Percentiles rank a stretch among this genome's conserved stretches.
phyloP scores from a whole-genome alignment of 2,113 vertebrate species.

The Meles meles region DNA sequence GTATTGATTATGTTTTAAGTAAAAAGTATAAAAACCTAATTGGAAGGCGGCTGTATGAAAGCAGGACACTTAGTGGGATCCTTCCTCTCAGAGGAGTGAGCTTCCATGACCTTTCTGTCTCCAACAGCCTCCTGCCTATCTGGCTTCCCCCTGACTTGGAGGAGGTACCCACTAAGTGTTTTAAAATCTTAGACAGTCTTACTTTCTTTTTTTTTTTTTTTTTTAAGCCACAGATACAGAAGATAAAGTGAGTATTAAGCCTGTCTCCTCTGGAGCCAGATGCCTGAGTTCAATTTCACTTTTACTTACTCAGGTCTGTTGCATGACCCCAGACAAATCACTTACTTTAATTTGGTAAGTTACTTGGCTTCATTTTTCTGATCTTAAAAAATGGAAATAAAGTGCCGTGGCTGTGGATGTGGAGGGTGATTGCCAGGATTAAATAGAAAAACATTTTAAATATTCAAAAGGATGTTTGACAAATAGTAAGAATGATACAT shows the following conservation, averaged over 20 bases:
- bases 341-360: not conserved
- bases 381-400: not conserved
- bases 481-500: not conserved
- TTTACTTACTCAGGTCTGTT: not conserved
- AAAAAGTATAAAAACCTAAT: not conserved
- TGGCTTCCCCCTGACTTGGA: not conserved
- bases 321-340: not conserved
- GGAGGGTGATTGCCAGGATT: not conserved
- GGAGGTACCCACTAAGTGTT: not conserved
- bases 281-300: not conserved
- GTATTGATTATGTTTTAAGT: not conserved
- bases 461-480: not conserved
- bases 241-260: not conserved
- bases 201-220: not conserved
- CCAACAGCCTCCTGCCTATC: not conserved
- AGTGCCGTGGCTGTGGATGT: not conserved
- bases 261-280: not conserved
- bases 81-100: not conserved
- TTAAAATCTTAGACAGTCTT: not conserved
- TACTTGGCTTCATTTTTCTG: not conserved
- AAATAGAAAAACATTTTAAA: not conserved
- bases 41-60: not conserved
- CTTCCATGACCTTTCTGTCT: not conserved
- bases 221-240: not conserved
- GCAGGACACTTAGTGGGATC: not conserved